phyloP scores from a whole-genome alignment of 2,888 invertebrate species.

The Archips xylosteana region DNA sequence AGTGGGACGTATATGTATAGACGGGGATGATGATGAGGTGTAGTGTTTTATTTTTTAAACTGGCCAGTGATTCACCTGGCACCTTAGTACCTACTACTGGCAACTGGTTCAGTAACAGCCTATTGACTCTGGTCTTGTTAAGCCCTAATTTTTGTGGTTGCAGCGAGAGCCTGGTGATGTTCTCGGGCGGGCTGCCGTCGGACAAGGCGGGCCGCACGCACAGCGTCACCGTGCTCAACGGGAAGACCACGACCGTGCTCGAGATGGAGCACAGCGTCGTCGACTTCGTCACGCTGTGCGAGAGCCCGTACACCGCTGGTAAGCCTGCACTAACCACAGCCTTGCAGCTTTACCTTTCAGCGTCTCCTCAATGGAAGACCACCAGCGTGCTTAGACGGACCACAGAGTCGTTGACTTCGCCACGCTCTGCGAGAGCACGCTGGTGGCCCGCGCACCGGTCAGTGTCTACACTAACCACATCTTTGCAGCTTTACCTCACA shows the following conservation, averaged over 20 bases:
- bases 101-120: no score
- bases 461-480: conserved; percentile 48
- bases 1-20: no score
- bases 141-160: conserved; percentile 51
- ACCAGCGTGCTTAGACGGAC: conserved; percentile 99
- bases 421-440: no score
- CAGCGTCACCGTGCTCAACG: conserved; percentile 98
- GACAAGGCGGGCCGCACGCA: conserved; percentile 96
- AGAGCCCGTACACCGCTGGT: conserved; percentile 97
- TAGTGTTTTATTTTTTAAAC: no score
- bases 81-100: no score
- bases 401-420: conserved; percentile 84
- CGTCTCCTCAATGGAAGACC: no score
- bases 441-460: no score
- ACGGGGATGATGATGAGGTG: no score
- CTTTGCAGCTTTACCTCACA: no score
- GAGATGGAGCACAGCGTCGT: conserved; percentile 99
- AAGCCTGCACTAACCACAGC: conserved; percentile 44
- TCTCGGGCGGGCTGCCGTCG: conserved; percentile 97
- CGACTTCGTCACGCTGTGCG: conserved; percentile 98
- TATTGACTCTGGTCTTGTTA: no score
- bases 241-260: conserved; percentile 97
- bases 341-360: conserved; percentile 66
- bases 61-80: no score
- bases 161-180: conserved; percentile 97